Evolutionary conservation across 1,140 invertebrate genomes (phyloP), one percentile per base, ranked within the genome.

Genomic region (Pteromalus puparum): DNA sequence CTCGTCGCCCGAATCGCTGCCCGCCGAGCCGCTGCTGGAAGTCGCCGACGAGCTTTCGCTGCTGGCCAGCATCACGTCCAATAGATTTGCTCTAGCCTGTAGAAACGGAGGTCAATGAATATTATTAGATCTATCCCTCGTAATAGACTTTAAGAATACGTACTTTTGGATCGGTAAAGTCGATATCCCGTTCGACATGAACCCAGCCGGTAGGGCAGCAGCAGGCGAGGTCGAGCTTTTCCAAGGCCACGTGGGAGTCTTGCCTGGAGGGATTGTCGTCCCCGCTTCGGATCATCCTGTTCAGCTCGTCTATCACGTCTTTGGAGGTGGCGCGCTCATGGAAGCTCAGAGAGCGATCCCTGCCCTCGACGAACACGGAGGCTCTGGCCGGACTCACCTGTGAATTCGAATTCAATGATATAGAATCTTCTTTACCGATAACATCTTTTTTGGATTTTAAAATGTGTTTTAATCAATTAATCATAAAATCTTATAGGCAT

Each of bases 131-230:
- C 30, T 2, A 5, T 34, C n/a, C n/a, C n/a, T 34, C 30, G 30
- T 34, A 34, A 4, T 34, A 34, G 6, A 34, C 30, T 2, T 34
- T 24, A 28, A 67, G 61, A 42, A 53, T 21, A 21, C 76, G 72
- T 92, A 96, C 96, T 94, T 96, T 96, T n/a, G 96, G 96, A 93
- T 97, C 96, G 88, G 94, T 96, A 88, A 97, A 95, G 90, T 96
- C 96, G 84, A 96, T 95, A 88, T 96, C 95, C 81, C 95, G 94
- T 90, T 96, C 95, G 26, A 97, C 95, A 90, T 96, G 96, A 84
- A 97, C 94, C 96, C 96, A 97, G 81, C 96, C 96, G 4, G 96
- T 96, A 30, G 95, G 94, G 87, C 95, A 95, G 90, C 95, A 95
- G 86, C 95, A 94, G 24, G 95, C 95, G 79, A 94, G 92, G 92